Base-by-base conservation (phyloP, 2,888 invertebrate genomes). In the Endotricha flammealis region DNA sequence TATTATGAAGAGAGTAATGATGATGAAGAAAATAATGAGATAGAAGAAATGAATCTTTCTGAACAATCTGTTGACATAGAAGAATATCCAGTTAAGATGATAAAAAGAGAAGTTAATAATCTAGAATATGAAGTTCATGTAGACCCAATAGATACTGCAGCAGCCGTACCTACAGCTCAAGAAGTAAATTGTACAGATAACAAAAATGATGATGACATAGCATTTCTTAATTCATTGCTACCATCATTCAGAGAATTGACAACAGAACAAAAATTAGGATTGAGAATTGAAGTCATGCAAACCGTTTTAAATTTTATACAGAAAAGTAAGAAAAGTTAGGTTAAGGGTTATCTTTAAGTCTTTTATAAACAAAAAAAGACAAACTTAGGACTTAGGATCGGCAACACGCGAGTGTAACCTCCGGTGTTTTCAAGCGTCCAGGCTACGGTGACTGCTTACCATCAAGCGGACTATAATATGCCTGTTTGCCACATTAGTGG, bases 241-340 rank as follows among this genome's bases (percentile, higher is more conserved):
- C 32, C 32, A 4, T 25, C 32, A n/a, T 33, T 33, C 3, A 33
- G 9, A 33, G 25, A 25, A 10, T 10, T 33, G 25, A 25, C 3
- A 3, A 25, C 25, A 7, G 32, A 33, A 16, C 32, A 33, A 12
- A 33, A 33, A 12, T 33, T 27, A n/a, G 25, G 14, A 4, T 16
- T 33, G 1, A 33, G 32, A 17, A 33, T 33, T 4, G 25, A 33
- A 24, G 25, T 33, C 12, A 33, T 33, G 32, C 16, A 33, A 11
- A 27, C 32, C 2, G 25, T 33, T 16, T 27, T 33, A n/a, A 16
- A 33, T 12, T 33, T 33, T 24, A 33, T 25, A 25, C 5, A 16
- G 5, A 25, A 25, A 4, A 33, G 25, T 17, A 32, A 24, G 14
- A 32, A 20, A n/a, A n/a, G n/a, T n/a, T n/a, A n/a, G n/a, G n/a